phyloP scores from a whole-genome alignment of 1,140 invertebrate genomes.

The Neodiprion fabricii region DNA sequence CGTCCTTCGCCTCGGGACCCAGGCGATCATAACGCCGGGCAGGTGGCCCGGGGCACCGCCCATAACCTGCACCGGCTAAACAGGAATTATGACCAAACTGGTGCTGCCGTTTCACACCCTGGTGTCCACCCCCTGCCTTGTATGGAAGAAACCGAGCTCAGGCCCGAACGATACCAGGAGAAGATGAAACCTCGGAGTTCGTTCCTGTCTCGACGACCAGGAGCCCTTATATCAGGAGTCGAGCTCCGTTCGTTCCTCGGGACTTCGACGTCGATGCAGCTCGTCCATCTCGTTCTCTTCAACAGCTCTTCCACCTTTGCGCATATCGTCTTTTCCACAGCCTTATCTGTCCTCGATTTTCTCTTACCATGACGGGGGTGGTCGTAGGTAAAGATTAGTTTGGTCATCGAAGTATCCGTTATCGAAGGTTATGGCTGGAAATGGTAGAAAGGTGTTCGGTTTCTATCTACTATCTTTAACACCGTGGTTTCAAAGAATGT shows the following conservation, averaged over 20 bases:
- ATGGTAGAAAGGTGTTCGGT: no score
- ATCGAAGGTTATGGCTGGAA: no score
- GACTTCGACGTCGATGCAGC: not conserved
- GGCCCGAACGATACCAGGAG: conserved; percentile 35
- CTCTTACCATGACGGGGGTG: not conserved
- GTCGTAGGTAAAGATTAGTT: not conserved
- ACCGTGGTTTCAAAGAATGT: no score
- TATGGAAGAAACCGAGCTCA: conserved; percentile 56
- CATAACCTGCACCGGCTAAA: conserved; percentile 26
- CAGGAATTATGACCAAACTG: conserved; percentile 44
- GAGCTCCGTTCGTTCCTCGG: no score
- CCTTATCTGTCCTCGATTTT: not conserved
- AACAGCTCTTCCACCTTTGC: no score
- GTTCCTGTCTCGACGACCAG: not conserved
- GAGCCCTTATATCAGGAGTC: not conserved
- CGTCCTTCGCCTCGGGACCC: conserved; percentile 52
- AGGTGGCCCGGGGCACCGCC: conserved; percentile 36
- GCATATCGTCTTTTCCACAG: not conserved
- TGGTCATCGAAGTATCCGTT: not conserved
- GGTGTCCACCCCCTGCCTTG: conserved; percentile 36
- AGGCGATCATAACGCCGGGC: conserved; percentile 40
- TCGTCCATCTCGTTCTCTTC: no score
- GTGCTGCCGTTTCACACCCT: conserved; percentile 43
- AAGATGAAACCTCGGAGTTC: conserved; percentile 42
- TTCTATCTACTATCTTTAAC: no score